Evolutionary conservation across 2,797 vertebrate species (phyloP).

Genomic region (Gallinago solitaria): DNA sequence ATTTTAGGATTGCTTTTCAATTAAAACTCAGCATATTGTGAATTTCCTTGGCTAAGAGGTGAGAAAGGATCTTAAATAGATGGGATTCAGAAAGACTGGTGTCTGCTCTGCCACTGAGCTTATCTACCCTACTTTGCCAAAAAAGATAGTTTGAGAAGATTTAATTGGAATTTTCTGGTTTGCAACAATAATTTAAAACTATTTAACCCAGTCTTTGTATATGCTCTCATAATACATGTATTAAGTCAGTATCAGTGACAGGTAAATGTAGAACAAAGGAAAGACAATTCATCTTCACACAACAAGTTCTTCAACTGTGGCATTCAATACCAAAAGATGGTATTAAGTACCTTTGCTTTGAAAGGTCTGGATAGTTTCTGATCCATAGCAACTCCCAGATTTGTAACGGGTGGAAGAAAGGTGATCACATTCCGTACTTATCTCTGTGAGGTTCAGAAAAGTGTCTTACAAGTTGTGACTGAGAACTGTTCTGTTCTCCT

Average conservation of each 20-base stretch:
- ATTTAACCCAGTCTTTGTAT: background rate
- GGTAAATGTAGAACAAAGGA: background rate
- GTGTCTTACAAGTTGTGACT: background rate
- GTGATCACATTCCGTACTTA: background rate
- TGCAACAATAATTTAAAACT: background rate
- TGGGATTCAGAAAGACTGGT: background rate
- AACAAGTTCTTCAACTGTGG: background rate
- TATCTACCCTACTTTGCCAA: background rate
- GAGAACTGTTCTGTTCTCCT: background rate
- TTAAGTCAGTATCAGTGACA: background rate
- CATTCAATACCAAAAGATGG: background rate
- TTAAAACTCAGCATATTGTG: background rate
- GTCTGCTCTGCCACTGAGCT: background rate
- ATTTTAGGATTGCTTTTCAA: background rate
- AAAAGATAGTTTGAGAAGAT: background rate
- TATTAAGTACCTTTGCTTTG: background rate
- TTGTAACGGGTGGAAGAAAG: background rate
- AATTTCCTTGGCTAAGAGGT: background rate
- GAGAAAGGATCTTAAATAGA: background rate
- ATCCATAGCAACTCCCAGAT: background rate
- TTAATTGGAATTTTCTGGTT: background rate
- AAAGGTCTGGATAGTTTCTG: background rate
- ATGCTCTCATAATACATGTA: background rate
- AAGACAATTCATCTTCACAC: background rate
- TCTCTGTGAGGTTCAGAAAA: background rate